Base-by-base conservation (phyloP, 2,888 invertebrate genomes). In the Papilio protenor region DNA sequence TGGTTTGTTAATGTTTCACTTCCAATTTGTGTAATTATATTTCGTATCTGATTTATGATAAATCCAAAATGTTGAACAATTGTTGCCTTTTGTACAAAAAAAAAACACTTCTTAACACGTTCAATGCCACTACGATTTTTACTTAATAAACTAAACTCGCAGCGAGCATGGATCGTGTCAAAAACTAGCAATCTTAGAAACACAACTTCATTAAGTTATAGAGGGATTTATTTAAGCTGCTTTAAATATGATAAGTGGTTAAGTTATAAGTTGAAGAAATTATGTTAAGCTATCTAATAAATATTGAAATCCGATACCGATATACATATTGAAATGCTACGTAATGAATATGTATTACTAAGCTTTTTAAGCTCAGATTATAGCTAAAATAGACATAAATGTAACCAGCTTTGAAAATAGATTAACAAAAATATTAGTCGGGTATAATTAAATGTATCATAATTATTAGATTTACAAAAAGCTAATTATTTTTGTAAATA, bases 401-500 rank as follows among this genome's bases (percentile, higher is more conserved):
- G 11, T 59, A 59, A 23, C 11, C 21, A 2, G 11, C 23, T 21
- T 23, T 59, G 14, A 5, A 14, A 27, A 61, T 27, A 61, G 16
- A 23, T 12, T 23, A 12, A 21, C 57, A 11, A 23, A 57, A 21
- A 10, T 23, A 59, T 23, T 59, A 59, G 57, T 59, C 12, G 23
- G 4, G 3, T 69, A 45, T 69, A 21, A 45, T 21, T 69, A 40
- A 40, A 69, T 8, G 12, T 16, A 69, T 69, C 21, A 21, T 52
- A 40, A 55, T 52, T 33, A 14, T 27, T 52, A 3, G 8, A 27
- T 64, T 11, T 5, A 14, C 47, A 59, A 21, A 45, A 74, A 64
- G 64, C 18, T n/a, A 27, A 45, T 40, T 21, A 18, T 11, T 59
- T 59, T 57, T 59, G 47, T 76, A 52, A 66, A 64, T 52, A 61